Conservation (phyloP, 2,797 vertebrate genomes). For the Myripristis jacobus region DNA sequence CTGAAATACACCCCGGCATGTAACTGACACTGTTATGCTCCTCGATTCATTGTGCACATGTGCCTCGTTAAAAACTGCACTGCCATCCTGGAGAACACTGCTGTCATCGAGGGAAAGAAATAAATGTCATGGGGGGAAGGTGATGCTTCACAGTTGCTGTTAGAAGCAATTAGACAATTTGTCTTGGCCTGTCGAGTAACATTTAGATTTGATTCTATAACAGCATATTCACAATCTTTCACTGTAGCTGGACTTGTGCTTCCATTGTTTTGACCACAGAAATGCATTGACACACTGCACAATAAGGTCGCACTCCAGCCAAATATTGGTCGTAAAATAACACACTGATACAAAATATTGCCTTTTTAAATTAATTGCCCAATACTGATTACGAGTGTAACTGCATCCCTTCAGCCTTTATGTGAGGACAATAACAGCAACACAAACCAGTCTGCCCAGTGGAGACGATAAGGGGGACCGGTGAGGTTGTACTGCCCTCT, state of each 20-base stretch:
- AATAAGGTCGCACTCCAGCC: too few species aligned
- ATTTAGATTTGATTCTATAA: too few species aligned
- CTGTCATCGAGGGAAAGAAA: constrained; percentile 31
- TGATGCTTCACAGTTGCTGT: constrained; percentile 13
- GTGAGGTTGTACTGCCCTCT: constrained; percentile 70
- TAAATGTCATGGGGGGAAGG: constrained; percentile 1
- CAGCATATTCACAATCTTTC: too few species aligned
- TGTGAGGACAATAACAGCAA: too few species aligned
- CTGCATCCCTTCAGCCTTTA: not conserved
- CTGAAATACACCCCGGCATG: not conserved
- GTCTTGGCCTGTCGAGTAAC: too few species aligned
- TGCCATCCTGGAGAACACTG: not conserved
- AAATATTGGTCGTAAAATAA: too few species aligned
- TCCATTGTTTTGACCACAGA: not conserved
- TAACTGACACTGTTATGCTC: not conserved
- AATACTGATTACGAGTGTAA: too few species aligned
- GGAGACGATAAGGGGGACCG: not conserved
- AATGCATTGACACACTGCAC: too few species aligned
- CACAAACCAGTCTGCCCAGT: not conserved
- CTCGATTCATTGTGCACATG: not conserved
- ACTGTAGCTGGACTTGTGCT: too few species aligned
- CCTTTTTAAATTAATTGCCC: too few species aligned
- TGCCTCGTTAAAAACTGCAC: constrained; percentile 27
- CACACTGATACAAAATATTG: too few species aligned
- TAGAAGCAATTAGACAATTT: too few species aligned